These are phyloP conservation scores for Gortyna flavago DNA, from an alignment of 2,888 invertebrate species.

Conservation along the genomic window DNA sequence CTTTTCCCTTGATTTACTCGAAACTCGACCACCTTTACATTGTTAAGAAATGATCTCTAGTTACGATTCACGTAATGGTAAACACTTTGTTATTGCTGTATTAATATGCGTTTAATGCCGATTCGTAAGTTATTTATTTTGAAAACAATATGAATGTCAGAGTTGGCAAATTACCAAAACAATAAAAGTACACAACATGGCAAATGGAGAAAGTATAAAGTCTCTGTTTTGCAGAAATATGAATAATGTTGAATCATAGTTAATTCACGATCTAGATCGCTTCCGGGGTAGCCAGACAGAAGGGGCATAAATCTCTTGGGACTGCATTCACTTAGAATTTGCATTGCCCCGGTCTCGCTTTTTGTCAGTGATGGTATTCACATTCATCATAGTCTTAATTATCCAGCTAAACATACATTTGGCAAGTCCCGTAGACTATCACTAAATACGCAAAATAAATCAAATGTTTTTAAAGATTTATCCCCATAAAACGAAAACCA, in stretches of 20 bases:
- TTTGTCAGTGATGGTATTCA: conserved; percentile 7
- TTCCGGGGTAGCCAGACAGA: conserved; percentile 29
- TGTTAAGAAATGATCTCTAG: neutral
- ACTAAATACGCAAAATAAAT: neutral
- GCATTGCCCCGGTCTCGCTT: conserved; percentile 2
- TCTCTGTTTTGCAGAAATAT: conserved; percentile 19
- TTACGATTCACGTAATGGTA: neutral
- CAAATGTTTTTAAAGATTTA: neutral
- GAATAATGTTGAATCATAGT: conserved; percentile 35
- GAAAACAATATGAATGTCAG: neutral
- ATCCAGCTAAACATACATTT: neutral
- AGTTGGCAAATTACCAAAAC: conserved; percentile 38
- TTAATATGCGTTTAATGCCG: neutral
- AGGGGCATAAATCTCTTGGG: conserved; percentile 21
- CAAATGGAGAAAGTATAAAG: conserved; percentile 12
- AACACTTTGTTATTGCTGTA: neutral
- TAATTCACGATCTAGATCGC: conserved; percentile 45
- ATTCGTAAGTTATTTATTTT: conserved; percentile 10
- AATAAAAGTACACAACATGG: conserved; percentile 2
- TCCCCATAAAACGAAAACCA: neutral
- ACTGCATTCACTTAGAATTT: conserved; percentile 44
- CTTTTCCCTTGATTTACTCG: neutral
- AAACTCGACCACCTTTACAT: neutral
- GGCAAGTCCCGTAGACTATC: too few relatives aligned
- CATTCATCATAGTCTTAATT: neutral